Percentiles rank a stretch among this genome's conserved stretches.
These are phyloP conservation scores for Formica exsecta DNA, from an alignment of 1,140 invertebrate genomes.

Conservation along the genomic window DNA sequence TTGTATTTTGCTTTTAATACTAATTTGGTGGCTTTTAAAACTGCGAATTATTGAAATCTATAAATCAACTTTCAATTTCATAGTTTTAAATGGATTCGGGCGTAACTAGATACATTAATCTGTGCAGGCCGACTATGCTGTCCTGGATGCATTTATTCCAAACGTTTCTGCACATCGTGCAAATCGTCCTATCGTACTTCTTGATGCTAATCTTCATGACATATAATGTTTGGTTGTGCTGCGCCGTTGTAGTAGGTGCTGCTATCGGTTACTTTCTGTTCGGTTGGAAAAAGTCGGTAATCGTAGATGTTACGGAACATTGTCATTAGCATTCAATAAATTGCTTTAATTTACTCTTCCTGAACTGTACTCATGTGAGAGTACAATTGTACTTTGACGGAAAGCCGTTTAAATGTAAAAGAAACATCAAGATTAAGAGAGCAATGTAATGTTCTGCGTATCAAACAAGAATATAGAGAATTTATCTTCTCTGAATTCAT, in stretches of 20 bases:
- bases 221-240: constrained; percentile 97
- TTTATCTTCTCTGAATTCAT: too few relatives aligned
- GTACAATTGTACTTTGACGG: constrained; percentile 34
- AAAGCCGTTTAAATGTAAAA: constrained; percentile 35
- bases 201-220: constrained; percentile 99
- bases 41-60: neutral
- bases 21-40: neutral
- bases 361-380: neutral
- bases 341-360: constrained; percentile 16
- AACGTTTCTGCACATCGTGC: constrained; percentile 95
- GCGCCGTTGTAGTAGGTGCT: constrained; percentile 95
- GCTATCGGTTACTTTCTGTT: constrained; percentile 97
- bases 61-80: constrained; percentile 8
- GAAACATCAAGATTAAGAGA: constrained; percentile 12
- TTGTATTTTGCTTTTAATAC: neutral
- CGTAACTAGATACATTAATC: constrained; percentile 66
- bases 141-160: constrained; percentile 94
- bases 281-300: constrained; percentile 96
- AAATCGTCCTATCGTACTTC: constrained; percentile 96
- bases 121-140: constrained; percentile 92
- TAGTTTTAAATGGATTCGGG: neutral
- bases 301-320: constrained; percentile 97
- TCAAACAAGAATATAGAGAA: constrained; percentile 9
- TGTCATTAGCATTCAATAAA: constrained; percentile 90
- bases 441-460: neutral